Percentiles rank a stretch among this genome's conserved stretches.
phyloP scores from a whole-genome alignment of 2,888 invertebrate species.

The Dione vanillae region DNA sequence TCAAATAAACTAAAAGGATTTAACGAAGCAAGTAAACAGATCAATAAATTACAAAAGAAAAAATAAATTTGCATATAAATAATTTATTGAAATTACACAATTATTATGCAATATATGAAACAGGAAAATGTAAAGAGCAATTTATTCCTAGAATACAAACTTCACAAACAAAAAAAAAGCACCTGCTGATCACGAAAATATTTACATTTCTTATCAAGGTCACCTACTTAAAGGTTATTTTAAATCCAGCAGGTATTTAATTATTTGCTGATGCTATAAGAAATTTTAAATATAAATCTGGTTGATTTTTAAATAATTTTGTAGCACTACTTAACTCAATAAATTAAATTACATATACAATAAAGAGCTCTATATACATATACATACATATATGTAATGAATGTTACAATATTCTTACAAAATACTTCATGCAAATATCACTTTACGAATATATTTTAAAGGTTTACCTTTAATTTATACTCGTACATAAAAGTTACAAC shows the following conservation, averaged over 20 bases:
- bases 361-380: too few species aligned
- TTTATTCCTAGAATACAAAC: slow-evolving; percentile 8
- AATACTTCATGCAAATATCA: too few species aligned
- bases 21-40: background rate
- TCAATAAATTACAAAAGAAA: background rate
- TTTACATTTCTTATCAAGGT: slow-evolving; percentile 31
- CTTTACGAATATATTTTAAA: too few species aligned
- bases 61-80: background rate
- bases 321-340: too few species aligned
- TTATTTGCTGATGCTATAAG: background rate
- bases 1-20: too few species aligned
- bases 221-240: slow-evolving; percentile 26
- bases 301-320: too few species aligned
- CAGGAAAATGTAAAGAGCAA: slow-evolving; percentile 14
- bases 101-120: background rate
- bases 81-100: background rate
- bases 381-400: too few species aligned
- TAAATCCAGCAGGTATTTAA: slow-evolving; percentile 6
- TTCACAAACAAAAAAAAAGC: background rate
- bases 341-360: too few species aligned
- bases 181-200: slow-evolving; percentile 16
- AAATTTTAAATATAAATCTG: background rate
- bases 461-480: too few species aligned
- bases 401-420: too few species aligned
- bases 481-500: too few species aligned